Percentiles rank a stretch among this genome's conserved stretches.
Evolutionary conservation across 92 coral and sea anemone genomes (phyloP).

Genomic region (Porites divaricata): DNA sequence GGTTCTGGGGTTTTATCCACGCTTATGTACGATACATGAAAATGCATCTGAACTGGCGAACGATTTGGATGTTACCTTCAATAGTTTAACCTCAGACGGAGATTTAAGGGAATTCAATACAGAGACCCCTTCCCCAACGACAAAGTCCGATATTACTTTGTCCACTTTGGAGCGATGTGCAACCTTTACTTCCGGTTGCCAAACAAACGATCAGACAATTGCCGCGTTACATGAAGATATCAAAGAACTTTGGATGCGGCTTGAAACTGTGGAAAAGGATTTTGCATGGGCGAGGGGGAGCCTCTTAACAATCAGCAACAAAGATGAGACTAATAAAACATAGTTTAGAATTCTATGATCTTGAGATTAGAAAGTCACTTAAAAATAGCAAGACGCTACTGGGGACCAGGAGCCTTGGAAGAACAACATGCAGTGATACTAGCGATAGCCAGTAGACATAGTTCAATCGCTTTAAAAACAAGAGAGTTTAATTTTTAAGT

Average conservation of each 20-base stretch:
- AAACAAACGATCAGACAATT: conserved; percentile 19
- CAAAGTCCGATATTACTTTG: background rate
- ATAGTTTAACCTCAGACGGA: background rate
- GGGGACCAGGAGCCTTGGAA: no score
- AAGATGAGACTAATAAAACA: background rate
- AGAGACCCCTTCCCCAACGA: background rate
- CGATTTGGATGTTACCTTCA: background rate
- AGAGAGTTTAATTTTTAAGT: no score
- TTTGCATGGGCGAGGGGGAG: conserved; percentile 39
- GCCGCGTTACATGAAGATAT: conserved; percentile 47
- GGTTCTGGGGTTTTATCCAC: conserved; percentile 28
- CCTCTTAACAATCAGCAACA: background rate
- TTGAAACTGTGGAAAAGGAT: conserved; percentile 52
- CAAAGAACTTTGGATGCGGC: conserved; percentile 52
- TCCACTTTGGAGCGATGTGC: background rate
- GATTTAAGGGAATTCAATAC: background rate
- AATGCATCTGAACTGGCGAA: conserved; percentile 28
- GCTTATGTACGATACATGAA: conserved; percentile 25
- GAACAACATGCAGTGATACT: no score
- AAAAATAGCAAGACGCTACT: background rate
- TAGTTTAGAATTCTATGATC: no score
- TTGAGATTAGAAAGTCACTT: background rate
- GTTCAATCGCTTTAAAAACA: no score
- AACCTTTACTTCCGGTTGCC: background rate
- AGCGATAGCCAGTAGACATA: no score